These are phyloP conservation scores for Cryptocephalus moraei DNA, from an alignment of 2,888 invertebrate genomes.

Conservation along the genomic window DNA sequence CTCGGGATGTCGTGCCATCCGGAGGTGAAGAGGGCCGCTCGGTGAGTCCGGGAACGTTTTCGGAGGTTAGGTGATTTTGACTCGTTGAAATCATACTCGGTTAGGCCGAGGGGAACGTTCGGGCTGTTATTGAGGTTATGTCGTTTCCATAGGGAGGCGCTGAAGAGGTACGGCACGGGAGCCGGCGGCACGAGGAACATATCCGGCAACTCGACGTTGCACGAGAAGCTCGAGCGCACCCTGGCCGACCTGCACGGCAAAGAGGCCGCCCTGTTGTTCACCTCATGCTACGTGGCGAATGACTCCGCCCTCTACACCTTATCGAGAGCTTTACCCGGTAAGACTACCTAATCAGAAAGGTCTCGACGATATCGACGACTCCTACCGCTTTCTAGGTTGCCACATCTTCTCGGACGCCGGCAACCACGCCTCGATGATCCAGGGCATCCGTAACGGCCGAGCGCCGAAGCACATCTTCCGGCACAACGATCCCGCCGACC, in stretches of 20 bases:
- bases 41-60: no score
- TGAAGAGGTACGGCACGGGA: conserved; percentile 80
- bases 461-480: conserved; percentile 88
- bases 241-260: conserved; percentile 83
- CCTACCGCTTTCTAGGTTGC: conserved; percentile 45
- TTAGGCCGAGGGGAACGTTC: no score
- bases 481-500: conserved; percentile 84
- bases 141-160: conserved; percentile 47
- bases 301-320: conserved; percentile 91
- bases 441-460: conserved; percentile 86
- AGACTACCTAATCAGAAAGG: background rate
- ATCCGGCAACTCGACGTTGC: conserved; percentile 87
- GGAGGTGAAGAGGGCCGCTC: conserved; percentile 69
- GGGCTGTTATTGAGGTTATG: no score
- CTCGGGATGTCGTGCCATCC: conserved; percentile 93
- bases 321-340: conserved; percentile 72
- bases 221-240: conserved; percentile 76
- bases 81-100: no score
- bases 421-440: conserved; percentile 97
- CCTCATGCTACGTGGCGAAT: conserved; percentile 95
- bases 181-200: conserved; percentile 96
- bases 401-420: conserved; percentile 92
- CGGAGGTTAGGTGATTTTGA: no score
- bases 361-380: background rate
- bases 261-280: conserved; percentile 83